These are phyloP conservation scores for Chloroceryle inda DNA, from an alignment of 2,797 vertebrate genomes.

Conservation along the genomic window DNA sequence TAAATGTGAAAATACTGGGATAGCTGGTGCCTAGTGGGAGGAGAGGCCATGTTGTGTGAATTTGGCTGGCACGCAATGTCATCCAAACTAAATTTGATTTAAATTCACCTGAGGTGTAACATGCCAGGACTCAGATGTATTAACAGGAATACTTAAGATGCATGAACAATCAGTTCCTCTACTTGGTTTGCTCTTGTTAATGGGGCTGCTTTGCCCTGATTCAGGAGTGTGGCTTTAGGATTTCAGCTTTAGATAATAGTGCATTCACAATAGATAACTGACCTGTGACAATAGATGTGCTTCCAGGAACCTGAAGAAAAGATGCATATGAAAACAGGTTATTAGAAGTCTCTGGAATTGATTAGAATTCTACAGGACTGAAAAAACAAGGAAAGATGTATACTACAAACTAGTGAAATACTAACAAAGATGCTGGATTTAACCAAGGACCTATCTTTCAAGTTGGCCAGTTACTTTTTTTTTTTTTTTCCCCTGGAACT, in stretches of 20 bases:
- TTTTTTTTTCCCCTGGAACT: not conserved
- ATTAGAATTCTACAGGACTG: not conserved
- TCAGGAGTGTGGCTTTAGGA: not conserved
- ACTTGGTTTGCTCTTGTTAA: not conserved
- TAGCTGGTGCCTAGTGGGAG: not conserved
- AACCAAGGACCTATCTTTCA: not conserved
- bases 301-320: not conserved
- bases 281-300: not conserved
- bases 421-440: not conserved
- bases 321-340: not conserved
- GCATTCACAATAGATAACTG: not conserved
- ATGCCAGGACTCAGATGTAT: not conserved
- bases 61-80: not conserved
- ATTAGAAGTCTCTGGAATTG: not conserved
- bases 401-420: not conserved
- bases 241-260: not conserved
- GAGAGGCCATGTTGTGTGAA: not conserved
- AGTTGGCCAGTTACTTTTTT: not conserved
- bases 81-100: not conserved
- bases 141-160: constrained; percentile 13
- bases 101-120: constrained; percentile 1
- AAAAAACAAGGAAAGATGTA: not conserved
- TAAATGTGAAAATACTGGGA: constrained; percentile 13
- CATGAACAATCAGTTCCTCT: not conserved
- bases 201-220: not conserved